Percentiles rank a stretch among this genome's conserved stretches.
Conservation (phyloP, 1,140 invertebrate species). For the Mycetomoellerius zeteki region DNA sequence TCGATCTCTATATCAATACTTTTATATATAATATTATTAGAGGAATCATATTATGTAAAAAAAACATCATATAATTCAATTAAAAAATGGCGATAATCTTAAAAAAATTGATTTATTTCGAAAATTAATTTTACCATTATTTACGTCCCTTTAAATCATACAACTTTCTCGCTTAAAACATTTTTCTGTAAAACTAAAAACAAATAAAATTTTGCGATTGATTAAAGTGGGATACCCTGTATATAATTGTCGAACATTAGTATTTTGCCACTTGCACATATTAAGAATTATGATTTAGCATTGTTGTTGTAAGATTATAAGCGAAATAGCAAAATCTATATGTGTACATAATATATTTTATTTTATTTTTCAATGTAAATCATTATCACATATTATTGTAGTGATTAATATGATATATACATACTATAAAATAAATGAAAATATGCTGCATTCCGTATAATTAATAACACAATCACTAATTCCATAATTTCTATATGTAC, state of each 20-base stretch:
- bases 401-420: conserved; percentile 47
- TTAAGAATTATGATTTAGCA: conserved; percentile 59
- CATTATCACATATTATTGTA: conserved; percentile 70
- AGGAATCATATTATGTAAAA: too few relatives aligned
- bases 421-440: conserved; percentile 72
- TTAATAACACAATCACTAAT: conserved; percentile 19
- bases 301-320: conserved; percentile 64
- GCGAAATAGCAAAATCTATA: conserved; percentile 62
- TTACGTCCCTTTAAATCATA: too few relatives aligned
- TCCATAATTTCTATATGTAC: neutral
- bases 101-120: too few relatives aligned
- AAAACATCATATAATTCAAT: too few relatives aligned
- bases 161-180: too few relatives aligned
- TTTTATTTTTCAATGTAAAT: conserved; percentile 71
- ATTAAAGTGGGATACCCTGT: too few relatives aligned
- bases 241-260: conserved; percentile 25
- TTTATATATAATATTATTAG: too few relatives aligned
- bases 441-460: conserved; percentile 77
- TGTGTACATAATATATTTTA: conserved; percentile 82
- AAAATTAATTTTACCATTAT: too few relatives aligned
- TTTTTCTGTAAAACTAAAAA: too few relatives aligned
- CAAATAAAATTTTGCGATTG: too few relatives aligned
- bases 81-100: too few relatives aligned
- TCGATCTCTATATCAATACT: too few relatives aligned
- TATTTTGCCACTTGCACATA: conserved; percentile 20